Evolutionary conservation across 2,888 invertebrate genomes (phyloP).

Genomic region (Lordiphosa andalusiaca): DNA sequence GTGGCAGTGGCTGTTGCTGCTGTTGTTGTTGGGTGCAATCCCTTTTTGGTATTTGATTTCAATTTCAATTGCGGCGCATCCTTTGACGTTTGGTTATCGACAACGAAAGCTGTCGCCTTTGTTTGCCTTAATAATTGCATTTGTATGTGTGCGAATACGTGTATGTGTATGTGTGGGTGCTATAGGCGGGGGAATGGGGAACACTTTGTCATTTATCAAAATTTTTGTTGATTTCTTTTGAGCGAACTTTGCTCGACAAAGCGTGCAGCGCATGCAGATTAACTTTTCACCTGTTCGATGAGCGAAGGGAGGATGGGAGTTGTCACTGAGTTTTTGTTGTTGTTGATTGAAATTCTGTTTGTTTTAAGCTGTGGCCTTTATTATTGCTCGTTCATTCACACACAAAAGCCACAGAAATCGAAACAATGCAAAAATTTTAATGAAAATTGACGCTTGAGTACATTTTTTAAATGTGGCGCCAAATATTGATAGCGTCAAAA

Average conservation of each 20-base stretch:
- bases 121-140: conserved; percentile 75
- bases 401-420: conserved; percentile 47
- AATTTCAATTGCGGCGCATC: conserved; percentile 73
- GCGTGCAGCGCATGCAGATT: conserved; percentile 73
- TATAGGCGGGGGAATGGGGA: background rate
- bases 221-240: conserved; percentile 57
- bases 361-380: conserved; percentile 64
- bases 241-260: conserved; percentile 62
- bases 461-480: conserved; percentile 49
- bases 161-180: conserved; percentile 11
- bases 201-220: conserved; percentile 64
- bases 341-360: conserved; percentile 75
- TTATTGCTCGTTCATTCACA: conserved; percentile 71
- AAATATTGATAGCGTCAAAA: conserved; percentile 44
- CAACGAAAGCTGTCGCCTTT: conserved; percentile 68
- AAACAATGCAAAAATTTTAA: conserved; percentile 73
- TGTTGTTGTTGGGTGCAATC: conserved; percentile 48
- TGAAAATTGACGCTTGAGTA: conserved; percentile 77
- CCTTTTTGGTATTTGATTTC: conserved; percentile 66
- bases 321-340: conserved; percentile 47
- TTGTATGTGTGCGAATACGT: conserved; percentile 47
- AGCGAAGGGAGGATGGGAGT: conserved; percentile 17
- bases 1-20: conserved; percentile 4
- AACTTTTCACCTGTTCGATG: conserved; percentile 66
- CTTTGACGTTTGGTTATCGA: conserved; percentile 70